A percentile compares a stretch with the other conserved stretches of the same genome.
phyloP scores from a whole-genome alignment of 2,797 vertebrate species.

The Pteropus rufus region DNA sequence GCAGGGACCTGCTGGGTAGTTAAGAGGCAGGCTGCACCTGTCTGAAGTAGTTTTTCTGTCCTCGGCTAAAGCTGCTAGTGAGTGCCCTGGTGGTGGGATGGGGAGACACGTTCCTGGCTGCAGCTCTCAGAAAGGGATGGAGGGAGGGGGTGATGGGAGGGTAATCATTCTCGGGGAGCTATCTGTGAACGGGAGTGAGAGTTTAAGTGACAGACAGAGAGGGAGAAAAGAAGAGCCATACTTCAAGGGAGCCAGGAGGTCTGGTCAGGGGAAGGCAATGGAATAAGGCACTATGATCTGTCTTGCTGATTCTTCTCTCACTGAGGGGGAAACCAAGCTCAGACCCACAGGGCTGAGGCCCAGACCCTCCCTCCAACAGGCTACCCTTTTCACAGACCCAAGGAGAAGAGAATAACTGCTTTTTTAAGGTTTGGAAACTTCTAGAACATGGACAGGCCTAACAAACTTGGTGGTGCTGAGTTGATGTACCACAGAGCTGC shows the following conservation, averaged over 20 bases:
- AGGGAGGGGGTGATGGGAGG: fast-evolving
- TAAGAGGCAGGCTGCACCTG: background rate
- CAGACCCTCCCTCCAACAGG: background rate
- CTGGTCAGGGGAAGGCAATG: background rate
- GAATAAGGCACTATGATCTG: slow-evolving; percentile 75
- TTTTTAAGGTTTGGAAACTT: background rate
- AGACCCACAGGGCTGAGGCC: background rate
- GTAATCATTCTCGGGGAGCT: background rate
- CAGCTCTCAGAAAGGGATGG: background rate
- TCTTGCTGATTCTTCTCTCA: slow-evolving; percentile 5
- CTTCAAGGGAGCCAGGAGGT: background rate
- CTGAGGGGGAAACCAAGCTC: background rate
- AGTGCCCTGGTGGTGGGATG: background rate
- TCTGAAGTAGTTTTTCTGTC: background rate
- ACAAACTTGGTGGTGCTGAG: background rate
- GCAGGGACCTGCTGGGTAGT: background rate
- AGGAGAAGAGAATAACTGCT: background rate
- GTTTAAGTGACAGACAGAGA: background rate
- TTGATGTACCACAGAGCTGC: background rate
- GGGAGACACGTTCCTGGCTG: background rate
- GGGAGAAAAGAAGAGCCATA: background rate
- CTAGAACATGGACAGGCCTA: background rate
- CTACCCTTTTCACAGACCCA: background rate
- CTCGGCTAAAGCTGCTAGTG: background rate
- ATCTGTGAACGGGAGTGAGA: background rate